Conservation (phyloP, 2,113 vertebrate species). For the Sterna hirundo region DNA sequence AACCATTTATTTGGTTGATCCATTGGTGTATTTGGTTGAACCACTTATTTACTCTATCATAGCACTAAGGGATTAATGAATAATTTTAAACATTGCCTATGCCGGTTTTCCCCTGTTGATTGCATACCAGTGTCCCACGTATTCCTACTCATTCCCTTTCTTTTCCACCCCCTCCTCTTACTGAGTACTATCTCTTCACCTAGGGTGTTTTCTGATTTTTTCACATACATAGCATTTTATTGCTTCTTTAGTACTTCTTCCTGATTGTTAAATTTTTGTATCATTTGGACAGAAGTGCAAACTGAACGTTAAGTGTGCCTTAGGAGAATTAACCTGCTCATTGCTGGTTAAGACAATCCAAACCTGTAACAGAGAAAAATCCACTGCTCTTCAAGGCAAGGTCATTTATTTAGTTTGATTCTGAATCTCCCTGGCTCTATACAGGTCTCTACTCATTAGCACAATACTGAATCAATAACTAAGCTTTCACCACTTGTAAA, state of each 20-base stretch:
- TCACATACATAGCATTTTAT: neutral
- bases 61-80: neutral
- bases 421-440: neutral
- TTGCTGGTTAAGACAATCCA: neutral
- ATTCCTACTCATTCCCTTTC: neutral
- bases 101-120: neutral
- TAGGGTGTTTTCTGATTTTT: neutral
- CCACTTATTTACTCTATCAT: neutral
- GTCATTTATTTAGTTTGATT: neutral
- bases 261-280: neutral
- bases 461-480: neutral
- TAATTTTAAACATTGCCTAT: neutral
- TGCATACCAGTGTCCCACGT: neutral
- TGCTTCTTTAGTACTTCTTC: neutral
- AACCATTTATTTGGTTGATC: neutral
- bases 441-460: neutral
- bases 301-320: neutral
- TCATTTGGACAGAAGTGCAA: neutral
- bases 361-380: neutral
- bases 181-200: neutral
- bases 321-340: neutral
- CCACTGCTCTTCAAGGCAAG: neutral
- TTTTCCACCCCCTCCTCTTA: neutral
- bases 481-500: neutral
- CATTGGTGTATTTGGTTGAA: neutral